Percentiles rank a stretch among this genome's conserved stretches.
phyloP scores from a whole-genome alignment of 1,140 invertebrate genomes.

The Dreissena polymorpha region DNA sequence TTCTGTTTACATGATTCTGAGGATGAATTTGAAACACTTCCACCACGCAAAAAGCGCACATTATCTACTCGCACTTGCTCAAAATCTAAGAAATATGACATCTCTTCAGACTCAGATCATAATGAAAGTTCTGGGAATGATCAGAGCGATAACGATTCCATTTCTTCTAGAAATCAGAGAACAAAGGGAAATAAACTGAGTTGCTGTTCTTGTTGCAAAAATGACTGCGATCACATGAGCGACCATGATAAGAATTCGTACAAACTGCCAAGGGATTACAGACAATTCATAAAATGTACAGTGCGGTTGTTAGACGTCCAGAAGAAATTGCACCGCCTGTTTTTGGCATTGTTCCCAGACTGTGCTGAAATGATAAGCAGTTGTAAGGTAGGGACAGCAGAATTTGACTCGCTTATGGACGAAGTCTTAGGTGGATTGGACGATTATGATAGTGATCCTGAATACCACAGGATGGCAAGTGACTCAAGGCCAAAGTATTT shows the following conservation, averaged over 20 bases:
- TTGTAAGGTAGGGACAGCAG: slow-evolving; percentile 44
- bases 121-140: slow-evolving; percentile 17
- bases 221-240: not conserved
- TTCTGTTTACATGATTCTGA: slow-evolving; percentile 44
- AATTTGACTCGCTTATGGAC: slow-evolving; percentile 47
- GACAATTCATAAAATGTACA: slow-evolving; percentile 28
- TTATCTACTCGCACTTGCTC: not conserved
- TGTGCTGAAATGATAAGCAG: slow-evolving; percentile 40
- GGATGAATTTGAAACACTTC: slow-evolving; percentile 41
- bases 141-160: slow-evolving; percentile 19
- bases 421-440: slow-evolving; percentile 32
- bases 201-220: slow-evolving; percentile 47
- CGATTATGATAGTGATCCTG: not conserved
- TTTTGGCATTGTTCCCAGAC: slow-evolving; percentile 47
- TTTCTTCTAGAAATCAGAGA: slow-evolving; percentile 30
- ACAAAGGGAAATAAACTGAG: slow-evolving; percentile 40
- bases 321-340: slow-evolving; percentile 49
- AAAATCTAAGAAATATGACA: not conserved
- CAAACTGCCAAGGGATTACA: slow-evolving; percentile 42
- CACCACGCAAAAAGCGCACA: not conserved
- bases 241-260: slow-evolving; percentile 3
- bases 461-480: not conserved
- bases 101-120: not conserved
- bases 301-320: slow-evolving; percentile 30
- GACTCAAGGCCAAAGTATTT: no score